Percentiles rank a stretch among this genome's conserved stretches.
These are phyloP conservation scores for Remorina albescens DNA, from an alignment of 2,797 vertebrate genomes.

Conservation along the genomic window DNA sequence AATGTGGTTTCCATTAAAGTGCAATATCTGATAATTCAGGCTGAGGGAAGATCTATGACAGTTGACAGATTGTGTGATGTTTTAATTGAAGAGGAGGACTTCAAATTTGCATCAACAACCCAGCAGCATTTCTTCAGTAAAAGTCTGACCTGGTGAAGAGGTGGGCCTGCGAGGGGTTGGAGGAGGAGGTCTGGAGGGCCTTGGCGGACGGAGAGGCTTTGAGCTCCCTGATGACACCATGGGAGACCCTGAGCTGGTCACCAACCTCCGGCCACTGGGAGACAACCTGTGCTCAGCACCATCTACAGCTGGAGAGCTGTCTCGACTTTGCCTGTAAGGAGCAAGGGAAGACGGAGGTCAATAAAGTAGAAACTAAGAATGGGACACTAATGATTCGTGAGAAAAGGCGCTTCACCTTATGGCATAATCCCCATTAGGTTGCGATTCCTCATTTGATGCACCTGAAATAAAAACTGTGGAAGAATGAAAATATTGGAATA, in stretches of 20 bases:
- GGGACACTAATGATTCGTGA: accelerated
- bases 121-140: too few species aligned
- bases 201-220: conserved; percentile 83
- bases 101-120: too few species aligned
- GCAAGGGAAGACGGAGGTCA: background rate
- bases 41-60: too few species aligned
- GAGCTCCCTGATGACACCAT: conserved; percentile 87
- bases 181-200: conserved; percentile 92
- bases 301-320: conserved; percentile 87
- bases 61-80: too few species aligned
- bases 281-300: conserved; percentile 85
- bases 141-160: conserved; percentile 82
- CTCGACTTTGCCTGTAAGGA: conserved; percentile 84
- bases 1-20: background rate
- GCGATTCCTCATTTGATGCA: conserved; percentile 80
- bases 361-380: background rate
- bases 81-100: too few species aligned
- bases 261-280: conserved; percentile 78
- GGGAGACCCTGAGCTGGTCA: conserved; percentile 88
- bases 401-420: conserved; percentile 64
- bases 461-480: conserved; percentile 50
- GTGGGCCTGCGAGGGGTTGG: conserved; percentile 90
- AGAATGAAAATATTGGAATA: too few species aligned
- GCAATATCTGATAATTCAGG: too few species aligned
- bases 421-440: conserved; percentile 72